Evolutionary conservation across 2,888 invertebrate species (phyloP), one percentile per base, ranked within the genome.

Genomic region (Tricholauxania praeusta): DNA sequence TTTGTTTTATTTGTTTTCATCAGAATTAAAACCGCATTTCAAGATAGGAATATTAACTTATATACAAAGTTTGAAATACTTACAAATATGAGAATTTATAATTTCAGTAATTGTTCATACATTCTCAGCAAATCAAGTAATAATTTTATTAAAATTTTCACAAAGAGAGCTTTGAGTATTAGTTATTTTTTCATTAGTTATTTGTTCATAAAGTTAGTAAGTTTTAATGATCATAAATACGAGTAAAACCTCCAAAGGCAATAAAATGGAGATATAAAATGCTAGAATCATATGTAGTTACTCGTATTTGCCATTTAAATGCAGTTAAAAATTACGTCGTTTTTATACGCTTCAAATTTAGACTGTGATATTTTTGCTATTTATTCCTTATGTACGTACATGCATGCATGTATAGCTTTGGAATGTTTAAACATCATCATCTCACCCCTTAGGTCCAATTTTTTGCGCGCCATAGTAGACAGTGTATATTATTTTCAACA

Each of bases 401-500:
- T 22, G 3, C 22, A 28, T 28, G 2, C 3, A 28, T 28, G 4
- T 28, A 28, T 52, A 39, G 39, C 10, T 10, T 39, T 39, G 10
- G 10, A 39, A 39, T 10, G 39, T 4, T 39, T 39, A 39, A 39
- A 39, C 39, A 39, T 39, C 39, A 39, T 10, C 39, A 1, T 39
- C 10, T 10, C 39, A 39, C 39, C 10, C 39, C 28, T 75, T 82
- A 86, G 51, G 85, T 84, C 87, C 87, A 87, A 79, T 87, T 82
- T 79, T 85, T 84, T 39, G 86, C 85, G 49, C 83, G 82, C 87
- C 87, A 87, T 65, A 87, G 77, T 74, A 87, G 77, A 68, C 86
- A 86, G 78, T 87, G 86, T 71, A 87, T 86, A 74, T 86, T 84
- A 72, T 83, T 85, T 72, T 87, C 87, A n/a, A 86, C 78, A 80